Evolutionary conservation across 2,888 invertebrate species (phyloP).

Genomic region (Ochropacha duplaris): DNA sequence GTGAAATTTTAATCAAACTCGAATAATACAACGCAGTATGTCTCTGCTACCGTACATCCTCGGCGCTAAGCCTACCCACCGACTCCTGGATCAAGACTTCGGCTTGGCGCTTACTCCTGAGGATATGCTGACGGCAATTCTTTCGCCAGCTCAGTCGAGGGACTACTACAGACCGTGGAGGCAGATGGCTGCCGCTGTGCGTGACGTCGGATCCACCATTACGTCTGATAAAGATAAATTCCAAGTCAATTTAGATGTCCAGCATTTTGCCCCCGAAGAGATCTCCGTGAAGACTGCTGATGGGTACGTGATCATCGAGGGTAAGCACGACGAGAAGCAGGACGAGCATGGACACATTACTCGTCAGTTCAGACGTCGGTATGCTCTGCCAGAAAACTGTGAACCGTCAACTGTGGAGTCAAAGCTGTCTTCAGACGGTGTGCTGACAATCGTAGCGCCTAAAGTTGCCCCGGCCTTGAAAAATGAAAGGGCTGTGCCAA

Average conservation of each 20-base stretch:
- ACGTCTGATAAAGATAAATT: constrained; percentile 78
- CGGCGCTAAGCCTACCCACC: constrained; percentile 49
- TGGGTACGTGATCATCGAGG: constrained; percentile 86
- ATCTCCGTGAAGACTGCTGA: constrained; percentile 88
- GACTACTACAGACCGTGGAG: constrained; percentile 64
- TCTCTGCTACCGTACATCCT: constrained; percentile 48
- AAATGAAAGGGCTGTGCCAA: constrained; percentile 80
- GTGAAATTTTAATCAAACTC: constrained; percentile 1
- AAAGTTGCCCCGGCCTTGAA: constrained; percentile 34
- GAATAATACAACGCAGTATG: constrained; percentile 27
- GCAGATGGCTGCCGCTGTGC: constrained; percentile 56
- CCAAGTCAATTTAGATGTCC: constrained; percentile 87
- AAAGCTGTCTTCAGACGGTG: constrained; percentile 88
- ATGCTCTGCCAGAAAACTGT: constrained; percentile 87
- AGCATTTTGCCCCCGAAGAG: constrained; percentile 88
- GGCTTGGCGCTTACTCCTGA: constrained; percentile 67
- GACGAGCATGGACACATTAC: constrained; percentile 88
- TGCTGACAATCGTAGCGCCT: constrained; percentile 87
- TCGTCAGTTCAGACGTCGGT: constrained; percentile 87
- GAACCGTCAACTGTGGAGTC: constrained; percentile 87
- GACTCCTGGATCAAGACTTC: constrained; percentile 70
- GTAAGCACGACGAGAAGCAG: constrained; percentile 89
- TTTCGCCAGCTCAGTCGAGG: constrained; percentile 45
- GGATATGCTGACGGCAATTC: constrained; percentile 55
- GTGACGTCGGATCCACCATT: constrained; percentile 76